These are phyloP conservation scores for Caenorhabditis brenneri DNA, from an alignment of 1,140 invertebrate species.

Conservation along the genomic window DNA sequence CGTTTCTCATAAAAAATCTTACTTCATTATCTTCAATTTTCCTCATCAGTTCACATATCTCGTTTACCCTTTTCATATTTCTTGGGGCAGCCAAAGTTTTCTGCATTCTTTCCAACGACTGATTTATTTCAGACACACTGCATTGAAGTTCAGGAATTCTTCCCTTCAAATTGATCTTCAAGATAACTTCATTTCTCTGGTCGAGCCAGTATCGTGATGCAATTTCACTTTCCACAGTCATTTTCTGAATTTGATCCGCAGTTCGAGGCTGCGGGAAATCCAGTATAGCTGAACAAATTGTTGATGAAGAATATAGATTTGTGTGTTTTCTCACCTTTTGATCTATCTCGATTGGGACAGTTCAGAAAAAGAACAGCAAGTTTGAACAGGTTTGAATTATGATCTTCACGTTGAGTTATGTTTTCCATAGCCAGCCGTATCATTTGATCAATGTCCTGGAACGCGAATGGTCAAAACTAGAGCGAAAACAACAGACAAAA, in stretches of 20 bases:
- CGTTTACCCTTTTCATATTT: constrained; percentile 3
- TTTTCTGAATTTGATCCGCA: background rate
- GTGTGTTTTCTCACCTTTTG: background rate
- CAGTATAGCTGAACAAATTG: background rate
- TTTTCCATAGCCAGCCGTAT: constrained; percentile 4
- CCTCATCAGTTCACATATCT: constrained; percentile 4
- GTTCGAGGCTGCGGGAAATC: background rate
- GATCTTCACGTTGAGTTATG: background rate
- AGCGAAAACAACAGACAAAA: too few relatives aligned
- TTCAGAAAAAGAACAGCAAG: background rate
- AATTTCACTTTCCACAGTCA: constrained; percentile 31
- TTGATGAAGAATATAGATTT: too few relatives aligned
- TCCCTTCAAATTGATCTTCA: background rate
- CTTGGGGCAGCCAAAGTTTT: background rate
- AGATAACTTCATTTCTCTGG: constrained; percentile 3
- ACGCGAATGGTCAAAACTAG: background rate
- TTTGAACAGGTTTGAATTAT: background rate
- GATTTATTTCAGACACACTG: constrained; percentile 7
- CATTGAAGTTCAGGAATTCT: background rate
- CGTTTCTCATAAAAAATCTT: background rate
- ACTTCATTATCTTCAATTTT: constrained; percentile 14
- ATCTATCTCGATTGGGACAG: background rate
- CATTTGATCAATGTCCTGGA: constrained; percentile 25
- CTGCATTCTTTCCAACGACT: background rate
- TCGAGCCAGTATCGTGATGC: constrained; percentile 21